Base-by-base conservation (phyloP, 1,140 invertebrate species). In the Oncopodura yosiiana region DNA sequence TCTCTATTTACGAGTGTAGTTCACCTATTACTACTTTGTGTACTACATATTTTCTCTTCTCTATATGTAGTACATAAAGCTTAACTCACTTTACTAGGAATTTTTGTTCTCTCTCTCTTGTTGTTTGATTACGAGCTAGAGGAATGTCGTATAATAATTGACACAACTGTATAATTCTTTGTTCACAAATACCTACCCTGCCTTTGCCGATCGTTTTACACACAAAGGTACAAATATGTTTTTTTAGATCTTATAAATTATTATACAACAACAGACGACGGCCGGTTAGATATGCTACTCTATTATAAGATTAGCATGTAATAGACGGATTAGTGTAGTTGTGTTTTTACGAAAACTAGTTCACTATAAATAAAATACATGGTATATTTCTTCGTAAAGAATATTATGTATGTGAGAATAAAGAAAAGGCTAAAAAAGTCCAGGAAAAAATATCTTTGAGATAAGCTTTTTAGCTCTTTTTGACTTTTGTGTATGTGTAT, bases 181-280 rank as follows among this genome's bases (percentile, higher is more conserved):
- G n/a, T 49, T 49, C 36, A 49, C 46, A 49, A 49, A 49, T 49
- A 49, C 46, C 46, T 49, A 34, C 38, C 38, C 46, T 49, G 46
- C n/a, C n/a, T n/a, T n/a, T n/a, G n/a, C n/a, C n/a, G n/a, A 49
- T 49, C 46, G 46, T 49, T 49, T 49, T 49, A 49, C 46, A 49
- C 46, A 49, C 46, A 49, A 49, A 49, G 36, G 46, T 49, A 34
- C 30, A 14, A 6, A 14, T 6, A 8, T 34, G 6, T 34, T 34
- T 14, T 34, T 38, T 49, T 23, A 49, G 36, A 26, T 26, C 46
- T 49, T n/a, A n/a, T n/a, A n/a, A n/a, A n/a, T n/a, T n/a, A n/a
- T n/a, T n/a, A n/a, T n/a, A n/a, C n/a, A n/a, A n/a, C n/a, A n/a
- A n/a, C n/a, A n/a, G n/a, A n/a, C n/a, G n/a, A n/a, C n/a, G n/a